Conservation (phyloP, 2,888 invertebrate genomes). For the Lucinisca nassula region DNA sequence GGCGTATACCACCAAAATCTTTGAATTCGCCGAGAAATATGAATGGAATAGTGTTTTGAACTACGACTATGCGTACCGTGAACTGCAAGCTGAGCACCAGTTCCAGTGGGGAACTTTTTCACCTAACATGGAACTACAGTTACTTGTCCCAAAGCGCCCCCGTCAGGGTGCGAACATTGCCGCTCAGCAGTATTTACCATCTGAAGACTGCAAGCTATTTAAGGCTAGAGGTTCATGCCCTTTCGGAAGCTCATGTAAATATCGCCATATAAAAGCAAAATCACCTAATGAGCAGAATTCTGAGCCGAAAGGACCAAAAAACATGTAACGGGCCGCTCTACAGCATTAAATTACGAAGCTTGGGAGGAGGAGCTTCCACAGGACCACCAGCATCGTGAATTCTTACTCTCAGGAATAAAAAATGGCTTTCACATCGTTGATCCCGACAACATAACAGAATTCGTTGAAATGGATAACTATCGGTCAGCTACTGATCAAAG, state of each 20-base stretch:
- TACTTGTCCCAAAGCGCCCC: constrained; percentile 20
- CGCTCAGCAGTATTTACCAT: background rate
- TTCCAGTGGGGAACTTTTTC: constrained; percentile 48
- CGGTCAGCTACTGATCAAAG: constrained; percentile 24
- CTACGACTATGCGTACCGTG: constrained; percentile 23
- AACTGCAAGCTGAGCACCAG: constrained; percentile 32
- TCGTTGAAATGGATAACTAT: constrained; percentile 33
- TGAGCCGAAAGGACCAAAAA: background rate
- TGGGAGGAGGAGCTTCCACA: constrained; percentile 27
- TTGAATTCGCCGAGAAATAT: constrained; percentile 36
- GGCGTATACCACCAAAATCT: constrained; percentile 41
- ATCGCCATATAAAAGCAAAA: background rate
- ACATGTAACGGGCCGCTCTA: constrained; percentile 15
- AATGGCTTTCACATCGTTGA: constrained; percentile 37
- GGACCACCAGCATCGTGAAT: constrained; percentile 34
- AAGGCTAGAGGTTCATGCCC: background rate
- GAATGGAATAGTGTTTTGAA: constrained; percentile 43
- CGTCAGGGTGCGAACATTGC: background rate
- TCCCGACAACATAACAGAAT: background rate
- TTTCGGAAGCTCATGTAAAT: constrained; percentile 17
- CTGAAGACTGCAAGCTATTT: constrained; percentile 22
- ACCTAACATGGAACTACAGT: constrained; percentile 45
- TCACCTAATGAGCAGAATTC: background rate
- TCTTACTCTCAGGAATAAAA: constrained; percentile 30
- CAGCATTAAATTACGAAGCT: constrained; percentile 15